Evolutionary conservation across 2,888 invertebrate genomes (phyloP), one percentile per base, ranked within the genome.

Genomic region (Ormyrus nitidulus): DNA sequence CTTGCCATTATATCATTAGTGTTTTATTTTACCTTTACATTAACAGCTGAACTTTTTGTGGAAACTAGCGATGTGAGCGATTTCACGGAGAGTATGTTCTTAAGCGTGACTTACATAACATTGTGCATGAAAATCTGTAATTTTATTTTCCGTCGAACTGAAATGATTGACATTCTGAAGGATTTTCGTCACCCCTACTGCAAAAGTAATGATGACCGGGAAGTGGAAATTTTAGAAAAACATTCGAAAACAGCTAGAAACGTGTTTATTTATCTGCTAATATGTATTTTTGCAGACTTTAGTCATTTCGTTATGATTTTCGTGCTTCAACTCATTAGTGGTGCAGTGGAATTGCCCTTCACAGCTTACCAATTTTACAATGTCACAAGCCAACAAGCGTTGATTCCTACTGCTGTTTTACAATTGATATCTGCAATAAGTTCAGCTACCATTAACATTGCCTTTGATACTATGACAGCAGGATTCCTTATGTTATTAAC

Each of bases 311-410:
- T n/a, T 11, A 13, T 13, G 13, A 11, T 13, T n/a, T 64, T 64
- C n/a, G 8, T 64, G 7, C 1, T 64, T 48, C 48, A 64, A 13
- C 5, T 64, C 8, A 2, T 64, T 49, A 73, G 66, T 51, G 34
- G 34, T n/a, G 19, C 10, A 3, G 6, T 4, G 2, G 53, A 53
- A 34, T 73, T 78, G 49, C 75, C 79, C 5, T 75, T 51, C 7
- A 51, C 13, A 44, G 51, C 70, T 13, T 79, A 79, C n/a, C 75
- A 79, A 8, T 74, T 74, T 58, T 79, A 79, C 58, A 62, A 70
- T n/a, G 8, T 70, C 6, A 46, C 75, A 48, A 56, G 46, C 56
- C 13, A 56, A 13, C 10, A 46, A 56, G 9, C 58, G 8, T 7
- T 69, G 2, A 13, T 58, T 5, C 5, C 69, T 2, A 69, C 69